A percentile compares a stretch with the other conserved stretches of the same genome.
Evolutionary conservation across 2,113 vertebrate genomes (phyloP).

Genomic region (Dermatemys mawii): DNA sequence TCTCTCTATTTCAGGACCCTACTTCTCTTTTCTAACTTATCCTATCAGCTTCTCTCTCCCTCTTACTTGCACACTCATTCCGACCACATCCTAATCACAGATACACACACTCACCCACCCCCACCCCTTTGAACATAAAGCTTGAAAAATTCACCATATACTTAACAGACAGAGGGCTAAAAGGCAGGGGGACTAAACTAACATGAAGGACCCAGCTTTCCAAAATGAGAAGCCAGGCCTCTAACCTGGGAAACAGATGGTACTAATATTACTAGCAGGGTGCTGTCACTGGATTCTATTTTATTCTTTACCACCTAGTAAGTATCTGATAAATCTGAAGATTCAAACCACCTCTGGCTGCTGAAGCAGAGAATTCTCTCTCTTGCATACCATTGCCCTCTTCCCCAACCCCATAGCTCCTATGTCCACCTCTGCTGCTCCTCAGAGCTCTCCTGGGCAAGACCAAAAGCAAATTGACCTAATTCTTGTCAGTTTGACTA

Average conservation of each 20-base stretch:
- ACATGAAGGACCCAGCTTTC: not conserved
- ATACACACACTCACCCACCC: not conserved
- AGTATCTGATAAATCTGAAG: not conserved
- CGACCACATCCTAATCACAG: not conserved
- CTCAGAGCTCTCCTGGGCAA: not conserved
- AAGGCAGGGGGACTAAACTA: not conserved
- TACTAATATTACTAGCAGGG: not conserved
- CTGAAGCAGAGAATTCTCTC: not conserved
- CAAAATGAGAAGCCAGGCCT: not conserved
- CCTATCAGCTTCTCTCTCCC: not conserved
- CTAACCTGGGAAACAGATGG: not conserved
- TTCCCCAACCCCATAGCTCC: not conserved
- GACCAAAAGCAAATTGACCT: not conserved
- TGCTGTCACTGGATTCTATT: not conserved
- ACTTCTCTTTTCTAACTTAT: not conserved
- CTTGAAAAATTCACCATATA: rapidly evolving
- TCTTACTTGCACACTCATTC: not conserved
- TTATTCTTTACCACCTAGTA: not conserved
- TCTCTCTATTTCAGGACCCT: not conserved
- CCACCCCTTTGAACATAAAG: not conserved
- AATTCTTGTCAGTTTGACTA: not conserved
- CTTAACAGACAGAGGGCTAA: not conserved
- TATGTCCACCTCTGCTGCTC: not conserved
- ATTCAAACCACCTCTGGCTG: not conserved
- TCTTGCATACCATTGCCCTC: not conserved